Conservation (phyloP, 1,140 invertebrate genomes). For the Conus ventricosus region DNA sequence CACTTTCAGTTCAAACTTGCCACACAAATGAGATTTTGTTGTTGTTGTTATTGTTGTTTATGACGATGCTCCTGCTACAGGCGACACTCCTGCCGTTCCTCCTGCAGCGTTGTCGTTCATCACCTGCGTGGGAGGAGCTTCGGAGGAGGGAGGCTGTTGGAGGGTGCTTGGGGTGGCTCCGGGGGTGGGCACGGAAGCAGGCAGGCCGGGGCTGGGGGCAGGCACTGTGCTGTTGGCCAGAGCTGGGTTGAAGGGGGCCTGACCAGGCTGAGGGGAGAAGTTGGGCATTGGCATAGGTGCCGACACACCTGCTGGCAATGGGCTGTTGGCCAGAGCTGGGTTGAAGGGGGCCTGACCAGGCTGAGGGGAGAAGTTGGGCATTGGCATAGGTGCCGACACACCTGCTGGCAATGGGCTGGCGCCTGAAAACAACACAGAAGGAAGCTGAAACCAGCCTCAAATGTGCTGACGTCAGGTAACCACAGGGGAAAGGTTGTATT, state of each 20-base stretch:
- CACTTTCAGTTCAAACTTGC: neutral
- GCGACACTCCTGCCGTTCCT: neutral
- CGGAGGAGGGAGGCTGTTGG: neutral
- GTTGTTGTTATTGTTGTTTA: no score
- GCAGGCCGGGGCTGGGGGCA: neutral
- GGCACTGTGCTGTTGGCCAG: constrained; percentile 11
- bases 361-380: constrained; percentile 7
- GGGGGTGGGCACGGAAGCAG: neutral
- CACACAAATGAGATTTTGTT: no score
- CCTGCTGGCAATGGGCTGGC: constrained; percentile 1
- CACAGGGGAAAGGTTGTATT: no score
- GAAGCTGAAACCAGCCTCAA: no score
- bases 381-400: neutral
- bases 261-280: neutral
- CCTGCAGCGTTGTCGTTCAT: neutral
- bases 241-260: constrained; percentile 6
- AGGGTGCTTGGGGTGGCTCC: neutral
- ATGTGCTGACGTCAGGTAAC: no score
- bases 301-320: neutral
- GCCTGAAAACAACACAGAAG: constrained; percentile 10
- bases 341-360: neutral
- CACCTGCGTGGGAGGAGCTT: neutral
- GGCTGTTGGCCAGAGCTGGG: constrained; percentile 23
- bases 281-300: constrained; percentile 1
- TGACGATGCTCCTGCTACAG: neutral